Percentiles rank a stretch among this genome's conserved stretches.
Evolutionary conservation across 2,797 vertebrate species (phyloP).

Genomic region (Harpagifer antarcticus): DNA sequence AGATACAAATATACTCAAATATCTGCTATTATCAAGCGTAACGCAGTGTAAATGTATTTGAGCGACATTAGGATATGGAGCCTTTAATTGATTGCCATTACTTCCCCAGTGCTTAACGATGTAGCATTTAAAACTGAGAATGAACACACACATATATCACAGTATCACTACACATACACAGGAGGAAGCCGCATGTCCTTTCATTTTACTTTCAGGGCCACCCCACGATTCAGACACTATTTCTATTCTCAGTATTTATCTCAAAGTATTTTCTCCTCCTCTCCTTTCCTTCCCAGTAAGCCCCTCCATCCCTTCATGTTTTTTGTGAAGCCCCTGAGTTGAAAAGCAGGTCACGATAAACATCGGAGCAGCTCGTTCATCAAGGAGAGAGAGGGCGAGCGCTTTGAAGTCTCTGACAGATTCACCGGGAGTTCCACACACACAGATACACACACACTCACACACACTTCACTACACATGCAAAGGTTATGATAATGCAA

Average conservation of each 20-base stretch:
- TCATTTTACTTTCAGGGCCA: constrained; percentile 51
- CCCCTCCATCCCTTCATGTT: constrained; percentile 75
- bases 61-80: not conserved
- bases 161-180: constrained; percentile 47
- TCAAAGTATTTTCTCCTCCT: constrained; percentile 72
- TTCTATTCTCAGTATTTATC: constrained; percentile 75
- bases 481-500: constrained; percentile 56
- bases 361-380: constrained; percentile 78
- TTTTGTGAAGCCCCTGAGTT: constrained; percentile 73
- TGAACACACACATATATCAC: not conserved
- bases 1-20: too few relatives aligned
- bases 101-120: not conserved
- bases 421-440: constrained; percentile 55
- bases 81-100: constrained; percentile 13
- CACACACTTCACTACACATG: constrained; percentile 25
- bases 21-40: not conserved
- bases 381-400: constrained; percentile 64
- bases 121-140: constrained; percentile 11
- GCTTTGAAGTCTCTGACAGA: constrained; percentile 81
- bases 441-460: constrained; percentile 20
- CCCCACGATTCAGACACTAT: constrained; percentile 58
- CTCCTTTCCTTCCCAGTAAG: constrained; percentile 73
- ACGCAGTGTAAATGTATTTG: not conserved
- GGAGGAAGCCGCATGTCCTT: constrained; percentile 38
- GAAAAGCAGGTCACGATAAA: constrained; percentile 82